phyloP scores from a whole-genome alignment of 2,113 vertebrate genomes.

The Limnothrissa miodon region DNA sequence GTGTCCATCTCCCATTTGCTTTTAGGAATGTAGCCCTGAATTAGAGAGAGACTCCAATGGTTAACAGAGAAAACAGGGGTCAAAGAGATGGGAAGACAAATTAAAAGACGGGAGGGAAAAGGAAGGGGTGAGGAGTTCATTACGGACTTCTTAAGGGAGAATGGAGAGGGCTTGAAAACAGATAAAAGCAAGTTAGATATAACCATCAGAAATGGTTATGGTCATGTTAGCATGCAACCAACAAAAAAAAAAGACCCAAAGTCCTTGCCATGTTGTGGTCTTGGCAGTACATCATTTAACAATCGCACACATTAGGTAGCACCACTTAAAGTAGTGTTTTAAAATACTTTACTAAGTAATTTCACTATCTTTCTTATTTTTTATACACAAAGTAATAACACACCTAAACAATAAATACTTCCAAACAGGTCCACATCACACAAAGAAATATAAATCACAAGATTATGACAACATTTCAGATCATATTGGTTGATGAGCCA shows the following conservation, averaged over 20 bases:
- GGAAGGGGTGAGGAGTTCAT: not conserved
- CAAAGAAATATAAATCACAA: not conserved
- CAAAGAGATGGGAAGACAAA: constrained; percentile 30
- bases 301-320: not conserved
- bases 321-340: not conserved
- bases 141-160: constrained; percentile 32
- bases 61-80: constrained; percentile 73
- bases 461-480: not conserved
- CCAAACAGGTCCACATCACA: not conserved
- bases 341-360: no score
- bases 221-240: not conserved
- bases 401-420: not conserved
- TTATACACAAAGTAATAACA: not conserved
- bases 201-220: not conserved
- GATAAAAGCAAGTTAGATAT: constrained; percentile 22
- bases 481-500: not conserved
- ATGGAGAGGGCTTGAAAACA: constrained; percentile 35
- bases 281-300: not conserved
- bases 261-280: not conserved
- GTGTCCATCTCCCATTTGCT: constrained; percentile 99
- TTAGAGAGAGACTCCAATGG: constrained; percentile 95
- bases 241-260: not conserved
- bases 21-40: constrained; percentile 99
- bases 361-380: no score
- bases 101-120: constrained; percentile 43